These are phyloP conservation scores for Sicus ferrugineus DNA, from an alignment of 2,888 invertebrate species.

Conservation along the genomic window DNA sequence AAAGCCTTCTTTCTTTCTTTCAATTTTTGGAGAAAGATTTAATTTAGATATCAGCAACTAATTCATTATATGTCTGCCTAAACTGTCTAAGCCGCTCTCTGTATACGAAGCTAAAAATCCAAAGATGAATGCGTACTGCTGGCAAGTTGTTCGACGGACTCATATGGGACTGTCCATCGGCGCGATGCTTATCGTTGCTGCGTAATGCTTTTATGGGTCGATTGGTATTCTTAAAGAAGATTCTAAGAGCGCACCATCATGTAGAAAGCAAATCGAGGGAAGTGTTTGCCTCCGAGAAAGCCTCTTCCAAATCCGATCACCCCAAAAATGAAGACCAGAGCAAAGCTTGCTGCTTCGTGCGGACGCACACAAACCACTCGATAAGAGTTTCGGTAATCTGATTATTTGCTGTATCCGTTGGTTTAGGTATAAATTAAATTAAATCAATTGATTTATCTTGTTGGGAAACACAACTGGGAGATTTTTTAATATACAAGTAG, in stretches of 20 bases:
- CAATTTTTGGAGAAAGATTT: conserved; percentile 42
- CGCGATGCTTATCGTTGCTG: background rate
- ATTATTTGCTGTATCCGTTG: conserved; percentile 15
- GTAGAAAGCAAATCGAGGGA: background rate
- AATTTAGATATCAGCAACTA: conserved; percentile 52
- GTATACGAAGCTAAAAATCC: no score
- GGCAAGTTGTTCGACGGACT: no score
- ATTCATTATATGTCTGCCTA: conserved; percentile 45
- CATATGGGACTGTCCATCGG: no score
- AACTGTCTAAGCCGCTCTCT: background rate
- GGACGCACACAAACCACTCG: background rate
- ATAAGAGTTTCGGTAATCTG: conserved; percentile 10
- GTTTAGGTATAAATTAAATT: conserved; percentile 20
- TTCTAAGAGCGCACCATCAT: background rate
- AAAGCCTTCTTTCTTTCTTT: background rate
- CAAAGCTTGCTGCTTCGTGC: background rate
- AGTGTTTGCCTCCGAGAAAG: background rate
- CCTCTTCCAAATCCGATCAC: background rate
- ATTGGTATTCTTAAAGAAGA: no score
- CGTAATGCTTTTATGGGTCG: background rate
- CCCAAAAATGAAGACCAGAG: background rate
- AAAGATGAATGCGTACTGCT: no score
- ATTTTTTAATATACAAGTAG: background rate
- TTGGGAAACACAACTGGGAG: no score
- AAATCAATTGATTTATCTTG: conserved; percentile 19